Evolutionary conservation across 2,113 vertebrate species (phyloP), one percentile per base, ranked within the genome.

Genomic region (Procavia capensis): DNA sequence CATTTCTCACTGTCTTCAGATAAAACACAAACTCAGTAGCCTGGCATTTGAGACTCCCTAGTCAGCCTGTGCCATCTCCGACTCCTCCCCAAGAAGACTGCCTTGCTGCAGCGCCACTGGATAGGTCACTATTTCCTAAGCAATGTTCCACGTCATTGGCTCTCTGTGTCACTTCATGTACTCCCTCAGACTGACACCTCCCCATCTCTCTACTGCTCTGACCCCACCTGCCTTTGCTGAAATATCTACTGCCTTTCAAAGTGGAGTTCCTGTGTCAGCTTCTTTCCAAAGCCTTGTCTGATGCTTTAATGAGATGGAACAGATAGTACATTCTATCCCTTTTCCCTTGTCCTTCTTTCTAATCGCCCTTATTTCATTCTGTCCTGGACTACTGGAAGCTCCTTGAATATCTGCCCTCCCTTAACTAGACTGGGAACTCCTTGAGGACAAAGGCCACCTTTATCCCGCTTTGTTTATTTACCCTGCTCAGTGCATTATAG

Each of bases 241-340:
- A 68, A 34, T 41, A 54, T 74, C 57, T 29, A 45, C 47, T 54
- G 39, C 19, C 72, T 68, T 90, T 59, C 82, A 75, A 70, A 88
- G 68, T 66, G 76, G n/a, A 78, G 85, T n/a, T 79, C 79, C 68
- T 29, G 43, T 5, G 41, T 2, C 19, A 79, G 31, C 64, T 83
- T 88, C 78, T 63, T 54, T 9, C 10, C 39, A 82, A 54, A 78
- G 68, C 54, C 39, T 64, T 29, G 36, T 76, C 72, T 75, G 45
- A 81, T 0, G 2, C 57, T 10, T 10, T 9, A 11, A 59, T 0
- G 0, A 72, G 27, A n/a, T 16, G 45, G 31, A 39, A 45, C 9
- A 39, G 43, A 41, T 1, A 17, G 43, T 29, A 2, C 2, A n/a
- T n/a, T 34, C 14, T 20, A 47, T 16, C 1, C 11, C n/a, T 70